Evolutionary conservation across 2,888 invertebrate genomes (phyloP), one percentile per base, ranked within the genome.

Genomic region (Sicus ferrugineus): DNA sequence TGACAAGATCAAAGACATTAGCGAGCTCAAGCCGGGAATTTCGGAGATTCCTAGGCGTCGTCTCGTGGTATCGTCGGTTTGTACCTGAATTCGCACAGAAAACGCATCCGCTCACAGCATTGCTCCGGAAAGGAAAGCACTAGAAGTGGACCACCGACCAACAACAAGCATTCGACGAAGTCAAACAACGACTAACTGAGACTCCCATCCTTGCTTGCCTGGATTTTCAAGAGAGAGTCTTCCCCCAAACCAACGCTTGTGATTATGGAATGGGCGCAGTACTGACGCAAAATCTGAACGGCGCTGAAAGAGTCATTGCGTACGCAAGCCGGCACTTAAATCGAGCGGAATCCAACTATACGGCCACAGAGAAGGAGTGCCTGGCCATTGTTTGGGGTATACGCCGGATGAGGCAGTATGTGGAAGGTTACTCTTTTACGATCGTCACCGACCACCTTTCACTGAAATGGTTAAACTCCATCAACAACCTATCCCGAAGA

Each of bases 401-500:
- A 19, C 19, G 19, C 21, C 19, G 21, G 11, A 6, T 50, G 50
- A 19, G 50, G 3, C 23, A 3, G 7, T 50, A 50, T 21, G 21
- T 50, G 50, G 23, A 50, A 21, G 5, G 50, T 21, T 50, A 50
- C 23, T 5, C 50, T 5, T 50, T 50, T n/a, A 50, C 50, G 9
- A 50, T 50, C 23, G 21, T 50, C 19, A 50, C 50, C 7, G 50
- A n/a, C 19, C 68, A 61, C 14, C 68, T 52, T 11, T 34, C 66
- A 1, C 38, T 68, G 11, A 71, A 71, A 19, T 71, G 71, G 71
- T 30, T 71, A 5, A 68, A 72, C 31, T 56, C 70, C 3, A 67
- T 72, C 19, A 66, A 70, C 34, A 67, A 66, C 56, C 73, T 70
- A 0, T 48, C 69, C 1, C 69, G 67, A 7, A 50, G 71, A 30